A percentile compares a stretch with the other conserved stretches of the same genome.
Evolutionary conservation across 2,113 vertebrate species (phyloP).

Genomic region (Epinephelus lanceolatus): DNA sequence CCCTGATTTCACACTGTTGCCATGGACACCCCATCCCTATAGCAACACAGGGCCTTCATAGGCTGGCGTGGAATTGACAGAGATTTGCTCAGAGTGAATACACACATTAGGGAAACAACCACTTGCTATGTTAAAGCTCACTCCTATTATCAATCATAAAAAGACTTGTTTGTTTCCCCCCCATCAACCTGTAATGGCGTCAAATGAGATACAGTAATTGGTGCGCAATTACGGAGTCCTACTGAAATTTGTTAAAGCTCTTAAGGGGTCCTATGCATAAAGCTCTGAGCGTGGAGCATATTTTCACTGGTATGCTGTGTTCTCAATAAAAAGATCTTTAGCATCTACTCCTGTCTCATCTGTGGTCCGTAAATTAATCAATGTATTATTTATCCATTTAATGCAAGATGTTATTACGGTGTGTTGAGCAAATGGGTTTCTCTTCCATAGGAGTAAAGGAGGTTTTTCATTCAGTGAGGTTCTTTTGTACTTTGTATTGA

Average conservation of each 20-base stretch:
- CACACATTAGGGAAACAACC: conserved; percentile 51
- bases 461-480: neutral
- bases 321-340: conserved; percentile 65
- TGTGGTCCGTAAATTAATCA: neutral
- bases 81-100: conserved; percentile 54
- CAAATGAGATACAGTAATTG: conserved; percentile 52
- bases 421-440: neutral
- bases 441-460: neutral
- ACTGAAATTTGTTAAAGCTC: conserved; percentile 39
- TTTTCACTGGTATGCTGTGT: conserved; percentile 52
- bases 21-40: conserved; percentile 80
- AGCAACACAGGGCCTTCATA: conserved; percentile 71
- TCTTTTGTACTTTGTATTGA: neutral
- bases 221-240: conserved; percentile 25
- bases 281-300: conserved; percentile 13
- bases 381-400: neutral
- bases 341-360: conserved; percentile 3
- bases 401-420: neutral
- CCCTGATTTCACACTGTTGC: conserved; percentile 69
- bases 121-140: conserved; percentile 42
- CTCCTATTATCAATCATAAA: conserved; percentile 42
- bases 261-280: conserved; percentile 43
- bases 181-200: conserved; percentile 27
- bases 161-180: conserved; percentile 18
- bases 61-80: conserved; percentile 46